Evolutionary conservation across 2,888 invertebrate genomes (phyloP).

Genomic region (Calephelis perditalis): DNA sequence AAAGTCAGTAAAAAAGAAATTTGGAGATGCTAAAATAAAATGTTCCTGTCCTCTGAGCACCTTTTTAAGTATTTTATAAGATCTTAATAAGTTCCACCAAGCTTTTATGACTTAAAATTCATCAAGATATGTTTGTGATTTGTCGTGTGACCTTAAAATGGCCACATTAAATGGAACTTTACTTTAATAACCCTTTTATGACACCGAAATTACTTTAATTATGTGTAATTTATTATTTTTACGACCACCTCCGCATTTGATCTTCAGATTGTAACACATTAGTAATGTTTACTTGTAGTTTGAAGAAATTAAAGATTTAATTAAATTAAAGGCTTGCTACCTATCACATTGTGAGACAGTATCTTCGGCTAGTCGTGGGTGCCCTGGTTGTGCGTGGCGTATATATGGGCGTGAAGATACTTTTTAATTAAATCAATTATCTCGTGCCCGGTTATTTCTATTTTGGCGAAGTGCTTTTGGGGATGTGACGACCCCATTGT

Average conservation of each 20-base stretch:
- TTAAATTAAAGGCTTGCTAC: not conserved
- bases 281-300: constrained; percentile 8
- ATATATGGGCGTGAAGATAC: too few species aligned
- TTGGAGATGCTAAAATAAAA: too few species aligned
- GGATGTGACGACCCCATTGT: too few species aligned
- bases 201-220: constrained; percentile 26
- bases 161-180: constrained; percentile 21
- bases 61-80: too few species aligned
- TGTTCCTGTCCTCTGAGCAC: too few species aligned
- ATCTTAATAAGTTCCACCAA: not conserved
- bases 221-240: constrained; percentile 26
- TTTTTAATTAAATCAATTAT: not conserved
- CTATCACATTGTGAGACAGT: too few species aligned
- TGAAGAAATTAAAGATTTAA: not conserved
- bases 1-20: too few species aligned
- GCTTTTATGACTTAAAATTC: not conserved
- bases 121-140: constrained; percentile 23
- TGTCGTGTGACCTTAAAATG: constrained; percentile 27
- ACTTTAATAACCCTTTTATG: constrained; percentile 25
- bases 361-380: too few species aligned
- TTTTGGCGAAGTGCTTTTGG: too few species aligned
- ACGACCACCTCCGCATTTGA: not conserved
- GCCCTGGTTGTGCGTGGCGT: too few species aligned
- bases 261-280: not conserved
- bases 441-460: too few species aligned